These are phyloP conservation scores for Linnaemya vulpina DNA, from an alignment of 2,888 invertebrate species.

Conservation along the genomic window DNA sequence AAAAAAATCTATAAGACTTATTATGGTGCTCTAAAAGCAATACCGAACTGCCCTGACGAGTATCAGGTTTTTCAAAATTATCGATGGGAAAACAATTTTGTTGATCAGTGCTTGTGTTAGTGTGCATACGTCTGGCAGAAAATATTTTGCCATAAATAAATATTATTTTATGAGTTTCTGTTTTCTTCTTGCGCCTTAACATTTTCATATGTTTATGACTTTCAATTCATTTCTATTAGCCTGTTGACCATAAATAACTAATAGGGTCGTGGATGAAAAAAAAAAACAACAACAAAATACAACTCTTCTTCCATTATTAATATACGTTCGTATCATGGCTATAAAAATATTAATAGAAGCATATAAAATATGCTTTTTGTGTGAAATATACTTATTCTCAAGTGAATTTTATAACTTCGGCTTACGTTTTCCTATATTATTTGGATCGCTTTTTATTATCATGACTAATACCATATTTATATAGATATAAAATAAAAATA, in stretches of 20 bases:
- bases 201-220: constrained; percentile 42
- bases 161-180: constrained; percentile 7
- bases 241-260: constrained; percentile 56
- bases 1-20: no score
- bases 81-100: no score
- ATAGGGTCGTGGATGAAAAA: constrained; percentile 19
- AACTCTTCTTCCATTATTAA: background rate
- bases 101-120: background rate
- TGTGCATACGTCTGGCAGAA: background rate
- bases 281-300: constrained; percentile 6
- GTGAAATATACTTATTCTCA: background rate
- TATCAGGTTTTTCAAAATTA: no score
- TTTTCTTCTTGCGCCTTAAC: background rate
- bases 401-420: background rate
- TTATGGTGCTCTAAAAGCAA: no score
- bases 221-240: constrained; percentile 29
- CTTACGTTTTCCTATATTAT: background rate
- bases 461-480: background rate
- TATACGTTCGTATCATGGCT: background rate
- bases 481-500: background rate
- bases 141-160: constrained; percentile 4
- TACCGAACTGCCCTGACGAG: no score
- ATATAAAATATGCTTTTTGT: background rate
- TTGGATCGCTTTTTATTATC: background rate
- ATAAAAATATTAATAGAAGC: background rate